These are phyloP conservation scores for Pollicipes pollicipes DNA, from an alignment of 1,140 invertebrate genomes.

Conservation along the genomic window DNA sequence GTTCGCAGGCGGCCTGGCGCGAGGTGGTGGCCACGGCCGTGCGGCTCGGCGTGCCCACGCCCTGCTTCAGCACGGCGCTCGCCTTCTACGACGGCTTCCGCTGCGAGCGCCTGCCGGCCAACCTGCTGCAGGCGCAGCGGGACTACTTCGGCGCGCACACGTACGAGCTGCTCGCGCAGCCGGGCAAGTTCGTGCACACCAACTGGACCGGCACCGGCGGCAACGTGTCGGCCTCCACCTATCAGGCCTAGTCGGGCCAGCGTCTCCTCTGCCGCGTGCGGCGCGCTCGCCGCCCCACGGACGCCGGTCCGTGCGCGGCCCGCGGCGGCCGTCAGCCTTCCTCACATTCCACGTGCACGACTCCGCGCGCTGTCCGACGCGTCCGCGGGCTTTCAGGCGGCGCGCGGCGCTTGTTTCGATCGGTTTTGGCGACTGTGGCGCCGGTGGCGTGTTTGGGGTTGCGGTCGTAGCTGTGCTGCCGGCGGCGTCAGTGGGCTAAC, in stretches of 20 bases:
- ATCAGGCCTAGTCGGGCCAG: slow-evolving; percentile 76
- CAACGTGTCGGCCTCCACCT: slow-evolving; percentile 86
- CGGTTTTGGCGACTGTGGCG: no score
- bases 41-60: slow-evolving; percentile 69
- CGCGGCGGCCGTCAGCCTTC: no score
- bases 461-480: no score
- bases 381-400: no score
- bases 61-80: slow-evolving; percentile 77
- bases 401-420: no score
- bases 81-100: slow-evolving; percentile 96
- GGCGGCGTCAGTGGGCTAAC: no score
- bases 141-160: slow-evolving; percentile 99
- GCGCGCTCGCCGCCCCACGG: no score
- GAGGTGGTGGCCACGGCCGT: slow-evolving; percentile 34
- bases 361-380: no score
- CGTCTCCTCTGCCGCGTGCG: no score
- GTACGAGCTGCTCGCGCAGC: slow-evolving; percentile 71
- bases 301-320: no score
- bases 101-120: slow-evolving; percentile 60
- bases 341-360: no score
- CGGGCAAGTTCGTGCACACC: slow-evolving; percentile 85
- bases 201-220: slow-evolving; percentile 99
- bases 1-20: slow-evolving; percentile 54
- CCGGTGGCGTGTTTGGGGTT: no score
- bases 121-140: slow-evolving; percentile 78